Evolutionary conservation across 1,140 invertebrate genomes (phyloP), one percentile per base, ranked within the genome.

Genomic region (Drosophila auraria): DNA sequence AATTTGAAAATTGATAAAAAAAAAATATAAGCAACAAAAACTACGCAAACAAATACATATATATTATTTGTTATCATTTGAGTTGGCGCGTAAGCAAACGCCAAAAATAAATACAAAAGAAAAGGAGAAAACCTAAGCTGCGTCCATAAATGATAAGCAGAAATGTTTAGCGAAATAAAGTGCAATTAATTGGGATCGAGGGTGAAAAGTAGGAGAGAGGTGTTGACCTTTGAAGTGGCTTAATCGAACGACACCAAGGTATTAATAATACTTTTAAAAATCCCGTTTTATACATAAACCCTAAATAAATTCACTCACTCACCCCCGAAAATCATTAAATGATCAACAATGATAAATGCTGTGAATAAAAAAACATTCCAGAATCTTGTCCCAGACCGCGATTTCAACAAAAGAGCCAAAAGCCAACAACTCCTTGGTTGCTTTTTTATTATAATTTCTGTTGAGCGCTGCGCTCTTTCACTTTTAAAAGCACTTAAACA

Each of bases 401-500:
- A 47, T 64, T 63, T 49, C 20, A 68, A 68, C 47, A 71, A 68
- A 45, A 56, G 49, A 45, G 27, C 9, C 42, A 25, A 36, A 25
- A 36, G 33, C 33, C 33, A 6, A 33, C 30, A 47, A 71, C 45
- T 70, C 30, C 70, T 51, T 33, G 47, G 38, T 36, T 14, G 17
- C 1, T 15, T 38, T 40, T 65, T 59, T 64, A 42, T 45, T 44
- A 44, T 65, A 47, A 42, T 76, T 57, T 42, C 47, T 72, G 33
- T 20, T 38, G 58, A 49, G 42, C 60, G 25, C 44, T 71, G 40
- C 57, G 40, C 47, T 83, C 51, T 69, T 76, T 74, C 82, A 80
- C 73, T 82, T 86, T 79, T 80, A 82, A 58, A 83, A 60, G 80
- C 69, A 80, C 81, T 70, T 71, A 73, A 73, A 73, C 47, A 68